Percentiles rank a stretch among this genome's conserved stretches.
These are phyloP conservation scores for Scylla paramamosain DNA, from an alignment of 1,140 invertebrate species.

Conservation along the genomic window DNA sequence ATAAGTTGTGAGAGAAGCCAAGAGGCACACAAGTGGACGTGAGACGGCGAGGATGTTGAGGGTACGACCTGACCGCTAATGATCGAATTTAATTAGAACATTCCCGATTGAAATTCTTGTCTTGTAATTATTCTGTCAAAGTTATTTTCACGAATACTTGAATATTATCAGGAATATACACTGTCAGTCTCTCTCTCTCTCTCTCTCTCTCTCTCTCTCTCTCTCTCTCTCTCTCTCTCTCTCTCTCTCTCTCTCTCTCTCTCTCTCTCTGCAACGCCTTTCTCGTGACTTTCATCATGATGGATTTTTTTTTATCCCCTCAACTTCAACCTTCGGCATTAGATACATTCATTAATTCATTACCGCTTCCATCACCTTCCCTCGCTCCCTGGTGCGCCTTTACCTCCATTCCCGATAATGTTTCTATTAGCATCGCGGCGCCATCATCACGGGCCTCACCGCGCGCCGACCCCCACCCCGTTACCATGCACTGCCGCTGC, in stretches of 20 bases:
- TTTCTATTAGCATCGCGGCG: not conserved
- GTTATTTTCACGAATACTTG: not conserved
- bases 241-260: not conserved
- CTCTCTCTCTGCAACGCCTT: not conserved
- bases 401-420: not conserved
- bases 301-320: not conserved
- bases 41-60: too few relatives aligned
- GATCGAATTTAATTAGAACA: too few relatives aligned
- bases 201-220: not conserved
- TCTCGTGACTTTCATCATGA: not conserved
- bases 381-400: not conserved
- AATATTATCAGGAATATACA: not conserved
- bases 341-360: not conserved
- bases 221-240: not conserved
- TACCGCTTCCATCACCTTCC: not conserved
- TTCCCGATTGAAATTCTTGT: too few relatives aligned
- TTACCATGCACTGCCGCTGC: not conserved
- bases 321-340: not conserved
- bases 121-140: too few relatives aligned
- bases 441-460: not conserved
- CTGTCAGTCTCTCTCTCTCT: constrained; percentile 40
- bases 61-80: too few relatives aligned
- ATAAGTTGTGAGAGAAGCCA: too few relatives aligned
- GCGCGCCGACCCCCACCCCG: not conserved
- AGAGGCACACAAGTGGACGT: too few relatives aligned